These are phyloP conservation scores for Myotis davidii DNA, from an alignment of 2,113 vertebrate genomes.

Conservation along the genomic window DNA sequence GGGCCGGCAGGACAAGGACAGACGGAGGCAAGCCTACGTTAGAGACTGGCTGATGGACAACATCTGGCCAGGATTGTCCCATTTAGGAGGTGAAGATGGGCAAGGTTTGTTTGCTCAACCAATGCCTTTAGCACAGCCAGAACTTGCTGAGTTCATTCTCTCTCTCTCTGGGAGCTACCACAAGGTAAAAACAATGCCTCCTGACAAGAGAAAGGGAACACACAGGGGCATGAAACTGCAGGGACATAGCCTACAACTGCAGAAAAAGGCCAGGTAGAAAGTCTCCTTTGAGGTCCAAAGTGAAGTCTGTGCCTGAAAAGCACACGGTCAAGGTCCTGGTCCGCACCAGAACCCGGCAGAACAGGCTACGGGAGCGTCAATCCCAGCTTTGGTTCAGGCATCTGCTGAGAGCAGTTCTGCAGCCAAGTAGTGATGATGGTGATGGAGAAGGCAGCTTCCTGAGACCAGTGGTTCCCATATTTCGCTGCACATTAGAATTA, in stretches of 20 bases:
- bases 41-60: not conserved
- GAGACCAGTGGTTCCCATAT: not conserved
- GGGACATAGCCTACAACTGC: not conserved
- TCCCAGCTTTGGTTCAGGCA: accelerated
- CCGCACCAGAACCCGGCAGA: not conserved
- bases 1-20: not conserved
- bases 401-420: not conserved
- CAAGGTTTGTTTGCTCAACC: not conserved
- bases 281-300: not conserved
- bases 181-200: not conserved
- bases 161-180: not conserved
- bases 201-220: not conserved
- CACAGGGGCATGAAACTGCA: not conserved
- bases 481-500: not conserved
- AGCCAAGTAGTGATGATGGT: not conserved
- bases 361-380: not conserved
- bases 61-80: not conserved
- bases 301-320: not conserved
- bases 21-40: not conserved
- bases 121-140: not conserved
- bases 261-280: not conserved
- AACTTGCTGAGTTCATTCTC: not conserved
- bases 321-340: not conserved
- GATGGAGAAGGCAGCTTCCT: not conserved
- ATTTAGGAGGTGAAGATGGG: not conserved